Evolutionary conservation across 2,888 invertebrate species (phyloP), one percentile per base, ranked within the genome.

Genomic region (Nomada ruficornis): DNA sequence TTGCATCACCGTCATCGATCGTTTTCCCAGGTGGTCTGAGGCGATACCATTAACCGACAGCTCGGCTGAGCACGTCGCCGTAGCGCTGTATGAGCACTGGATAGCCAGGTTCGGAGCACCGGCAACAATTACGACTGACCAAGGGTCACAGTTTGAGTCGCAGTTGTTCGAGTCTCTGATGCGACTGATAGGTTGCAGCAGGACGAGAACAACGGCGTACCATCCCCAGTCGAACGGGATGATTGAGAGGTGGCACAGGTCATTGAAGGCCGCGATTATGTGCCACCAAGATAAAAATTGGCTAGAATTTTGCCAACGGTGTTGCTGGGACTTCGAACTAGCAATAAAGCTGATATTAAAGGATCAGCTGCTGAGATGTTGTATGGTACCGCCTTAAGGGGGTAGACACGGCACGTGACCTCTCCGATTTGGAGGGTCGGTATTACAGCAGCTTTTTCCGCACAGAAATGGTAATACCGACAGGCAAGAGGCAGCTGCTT

Each of bases 341-440:
- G 70, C 1, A 50, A 13, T 9, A 70, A 70, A 2, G 59, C 60
- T 0, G 70, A 70, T 15, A n/a, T 70, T 2, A 29, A 60, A 50
- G 59, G 60, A 29, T 50, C 50, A 3, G 59, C 69, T 5, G 60
- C 70, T 1, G 62, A 70, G 10, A 70, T 70, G 70, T 1, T 70
- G 2, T 62, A 62, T 20, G 70, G 70, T 4, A 13, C 42, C 1
- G 1, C 23, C 23, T 23, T 23, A 23, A 23, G 23, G n/a, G n/a
- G n/a, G n/a, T n/a, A n/a, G n/a, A n/a, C n/a, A n/a, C n/a, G n/a
- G n/a, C n/a, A n/a, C n/a, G n/a, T n/a, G n/a, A n/a, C n/a, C n/a
- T n/a, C n/a, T n/a, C n/a, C n/a, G n/a, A n/a, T n/a, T n/a, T n/a
- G n/a, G n/a, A n/a, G n/a, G n/a, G n/a, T n/a, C n/a, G n/a, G n/a